Percentiles rank a stretch among this genome's conserved stretches.
Evolutionary conservation across 2,797 vertebrate genomes (phyloP).

Genomic region (Acanthopagrus latus): DNA sequence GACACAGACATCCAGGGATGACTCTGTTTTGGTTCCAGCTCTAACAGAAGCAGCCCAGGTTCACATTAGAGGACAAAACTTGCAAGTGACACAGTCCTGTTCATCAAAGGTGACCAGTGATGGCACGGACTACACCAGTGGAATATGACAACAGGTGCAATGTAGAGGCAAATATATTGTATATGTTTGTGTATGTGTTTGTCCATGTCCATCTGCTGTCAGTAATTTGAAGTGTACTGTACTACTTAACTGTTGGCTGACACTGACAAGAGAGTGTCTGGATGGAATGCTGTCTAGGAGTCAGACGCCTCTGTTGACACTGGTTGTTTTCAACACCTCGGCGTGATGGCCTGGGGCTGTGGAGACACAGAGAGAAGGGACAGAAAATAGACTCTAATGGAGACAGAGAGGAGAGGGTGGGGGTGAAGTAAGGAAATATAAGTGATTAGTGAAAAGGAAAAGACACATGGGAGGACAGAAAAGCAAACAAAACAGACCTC

Average conservation of each 20-base stretch:
- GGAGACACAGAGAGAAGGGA: background rate
- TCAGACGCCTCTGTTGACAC: conserved; percentile 23
- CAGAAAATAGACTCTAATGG: background rate
- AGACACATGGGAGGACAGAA: background rate
- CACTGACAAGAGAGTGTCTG: conserved; percentile 10
- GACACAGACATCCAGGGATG: no score
- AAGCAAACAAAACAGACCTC: background rate
- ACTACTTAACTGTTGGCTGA: background rate
- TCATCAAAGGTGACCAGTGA: no score
- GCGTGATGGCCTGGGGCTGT: conserved; percentile 6
- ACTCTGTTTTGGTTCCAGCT: no score
- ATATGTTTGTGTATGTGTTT: no score
- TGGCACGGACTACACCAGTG: no score
- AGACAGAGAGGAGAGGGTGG: background rate
- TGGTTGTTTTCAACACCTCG: conserved; percentile 25
- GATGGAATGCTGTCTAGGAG: background rate
- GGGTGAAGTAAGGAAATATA: background rate
- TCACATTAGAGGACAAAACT: no score
- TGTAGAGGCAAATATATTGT: no score
- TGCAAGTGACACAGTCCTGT: no score
- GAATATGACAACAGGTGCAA: no score
- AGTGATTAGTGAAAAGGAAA: background rate
- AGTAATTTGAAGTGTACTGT: no score
- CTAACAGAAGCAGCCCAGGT: no score
- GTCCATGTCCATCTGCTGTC: no score